A percentile compares a stretch with the other conserved stretches of the same genome.
phyloP scores from a whole-genome alignment of 1,140 invertebrate species.

The Drosophila leontia region DNA sequence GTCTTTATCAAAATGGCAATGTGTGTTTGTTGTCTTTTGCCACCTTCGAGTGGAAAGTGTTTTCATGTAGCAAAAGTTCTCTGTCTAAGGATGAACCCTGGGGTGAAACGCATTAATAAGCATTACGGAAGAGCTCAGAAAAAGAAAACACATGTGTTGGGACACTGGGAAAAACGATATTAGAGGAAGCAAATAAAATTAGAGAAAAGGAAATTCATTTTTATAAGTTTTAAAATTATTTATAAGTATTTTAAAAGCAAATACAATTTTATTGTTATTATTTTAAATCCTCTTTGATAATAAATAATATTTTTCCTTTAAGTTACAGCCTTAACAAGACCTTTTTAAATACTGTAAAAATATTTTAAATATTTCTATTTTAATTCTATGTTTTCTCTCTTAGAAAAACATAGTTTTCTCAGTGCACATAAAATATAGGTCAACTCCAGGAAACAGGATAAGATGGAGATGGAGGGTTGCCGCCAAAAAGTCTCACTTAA shows the following conservation, averaged over 20 bases:
- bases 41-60: slow-evolving; percentile 41
- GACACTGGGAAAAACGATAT: slow-evolving; percentile 17
- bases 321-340: too few species aligned
- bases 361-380: neutral
- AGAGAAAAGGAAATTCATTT: neutral
- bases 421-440: slow-evolving; percentile 48
- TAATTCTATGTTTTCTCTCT: too few species aligned
- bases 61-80: slow-evolving; percentile 42
- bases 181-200: neutral
- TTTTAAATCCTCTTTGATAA: neutral
- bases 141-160: slow-evolving; percentile 51
- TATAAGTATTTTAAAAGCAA: too few species aligned
- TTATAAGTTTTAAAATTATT: too few species aligned
- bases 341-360: neutral
- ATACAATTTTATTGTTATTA: too few species aligned
- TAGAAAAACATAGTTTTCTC: neutral
- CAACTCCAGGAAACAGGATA: slow-evolving; percentile 15
- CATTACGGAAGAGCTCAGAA: slow-evolving; percentile 55
- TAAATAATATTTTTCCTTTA: neutral
- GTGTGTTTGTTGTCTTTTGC: slow-evolving; percentile 35
- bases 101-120: slow-evolving; percentile 70
- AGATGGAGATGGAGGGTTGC: slow-evolving; percentile 35
- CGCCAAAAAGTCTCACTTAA: slow-evolving; percentile 68
- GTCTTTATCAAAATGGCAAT: slow-evolving; percentile 32
- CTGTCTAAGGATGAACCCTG: neutral